These are phyloP conservation scores for Drosophila leontia DNA, from an alignment of 1,140 invertebrate genomes.

Conservation along the genomic window DNA sequence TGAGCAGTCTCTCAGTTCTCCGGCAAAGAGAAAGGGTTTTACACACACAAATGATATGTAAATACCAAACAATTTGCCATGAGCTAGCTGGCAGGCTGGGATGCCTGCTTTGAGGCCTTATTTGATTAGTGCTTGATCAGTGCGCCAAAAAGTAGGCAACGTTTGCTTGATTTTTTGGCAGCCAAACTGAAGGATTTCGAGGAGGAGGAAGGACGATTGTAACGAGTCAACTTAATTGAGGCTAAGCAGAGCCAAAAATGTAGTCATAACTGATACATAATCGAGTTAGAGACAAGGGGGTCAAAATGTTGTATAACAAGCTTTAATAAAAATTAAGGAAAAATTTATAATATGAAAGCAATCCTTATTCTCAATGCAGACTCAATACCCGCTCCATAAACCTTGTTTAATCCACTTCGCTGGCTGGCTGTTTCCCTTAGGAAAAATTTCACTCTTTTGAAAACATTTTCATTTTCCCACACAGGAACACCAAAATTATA, in stretches of 20 bases:
- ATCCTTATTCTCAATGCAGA: neutral
- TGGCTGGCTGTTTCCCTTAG: neutral
- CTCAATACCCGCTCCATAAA: slow-evolving; percentile 24
- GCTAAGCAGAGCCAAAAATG: slow-evolving; percentile 17
- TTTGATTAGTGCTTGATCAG: slow-evolving; percentile 76
- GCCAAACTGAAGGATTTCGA: slow-evolving; percentile 4
- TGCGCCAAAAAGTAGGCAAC: slow-evolving; percentile 59
- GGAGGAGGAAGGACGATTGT: neutral
- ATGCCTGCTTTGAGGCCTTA: slow-evolving; percentile 32
- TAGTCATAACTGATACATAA: slow-evolving; percentile 23
- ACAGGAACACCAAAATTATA: slow-evolving; percentile 29
- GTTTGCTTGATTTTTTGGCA: slow-evolving; percentile 38
- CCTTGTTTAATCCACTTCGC: neutral
- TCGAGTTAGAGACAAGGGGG: neutral
- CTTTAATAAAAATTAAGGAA: neutral
- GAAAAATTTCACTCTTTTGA: slow-evolving; percentile 12
- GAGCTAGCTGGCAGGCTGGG: slow-evolving; percentile 18
- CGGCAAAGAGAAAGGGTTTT: slow-evolving; percentile 7
- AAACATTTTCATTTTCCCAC: slow-evolving; percentile 31
- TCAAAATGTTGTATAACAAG: neutral
- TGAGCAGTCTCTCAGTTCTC: slow-evolving; percentile 32
- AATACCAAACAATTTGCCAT: slow-evolving; percentile 77
- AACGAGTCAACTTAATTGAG: slow-evolving; percentile 40
- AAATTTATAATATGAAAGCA: neutral
- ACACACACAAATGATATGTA: slow-evolving; percentile 77